phyloP scores from a whole-genome alignment of 1,140 invertebrate genomes.

The Heliothis virescens region DNA sequence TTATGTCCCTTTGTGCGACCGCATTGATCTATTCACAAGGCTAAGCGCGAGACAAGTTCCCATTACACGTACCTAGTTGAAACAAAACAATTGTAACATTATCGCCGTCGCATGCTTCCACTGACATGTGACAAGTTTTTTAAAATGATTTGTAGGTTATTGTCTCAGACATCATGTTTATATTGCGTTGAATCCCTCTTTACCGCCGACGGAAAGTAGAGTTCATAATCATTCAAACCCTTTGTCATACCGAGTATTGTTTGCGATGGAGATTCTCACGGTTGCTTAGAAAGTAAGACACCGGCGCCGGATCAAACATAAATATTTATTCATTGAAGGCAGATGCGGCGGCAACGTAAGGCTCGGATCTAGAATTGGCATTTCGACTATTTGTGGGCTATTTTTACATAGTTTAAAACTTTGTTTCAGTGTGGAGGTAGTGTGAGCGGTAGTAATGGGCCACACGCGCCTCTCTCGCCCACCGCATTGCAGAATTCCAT shows the following conservation, averaged over 20 bases:
- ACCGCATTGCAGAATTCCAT: conserved; percentile 80
- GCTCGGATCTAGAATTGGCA: conserved; percentile 39
- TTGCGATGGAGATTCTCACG: conserved; percentile 42
- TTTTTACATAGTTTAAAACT: conserved; percentile 62
- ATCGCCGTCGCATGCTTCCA: conserved; percentile 19
- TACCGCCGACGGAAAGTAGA: conserved; percentile 35
- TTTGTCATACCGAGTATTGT: conserved; percentile 39
- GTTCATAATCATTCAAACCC: conserved; percentile 40
- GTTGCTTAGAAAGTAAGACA: conserved; percentile 49
- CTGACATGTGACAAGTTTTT: conserved; percentile 27
- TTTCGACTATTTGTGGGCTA: conserved; percentile 53
- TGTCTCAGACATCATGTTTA: conserved; percentile 28
- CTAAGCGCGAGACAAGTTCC: conserved; percentile 35
- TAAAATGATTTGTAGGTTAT: conserved; percentile 40
- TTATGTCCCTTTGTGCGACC: conserved; percentile 51
- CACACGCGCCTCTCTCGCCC: conserved; percentile 81
- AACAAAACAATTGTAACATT: conserved; percentile 47
- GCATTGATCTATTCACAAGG: conserved; percentile 47
- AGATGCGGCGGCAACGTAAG: conserved; percentile 28
- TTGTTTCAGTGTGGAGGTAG: conserved; percentile 76
- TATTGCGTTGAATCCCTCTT: conserved; percentile 7
- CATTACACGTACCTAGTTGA: conserved; percentile 38
- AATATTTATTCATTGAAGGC: conserved; percentile 39
- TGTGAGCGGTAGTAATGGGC: conserved; percentile 80
- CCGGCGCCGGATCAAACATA: conserved; percentile 37